phyloP scores from a whole-genome alignment of 2,113 vertebrate genomes.

The Sylvietta virens region DNA sequence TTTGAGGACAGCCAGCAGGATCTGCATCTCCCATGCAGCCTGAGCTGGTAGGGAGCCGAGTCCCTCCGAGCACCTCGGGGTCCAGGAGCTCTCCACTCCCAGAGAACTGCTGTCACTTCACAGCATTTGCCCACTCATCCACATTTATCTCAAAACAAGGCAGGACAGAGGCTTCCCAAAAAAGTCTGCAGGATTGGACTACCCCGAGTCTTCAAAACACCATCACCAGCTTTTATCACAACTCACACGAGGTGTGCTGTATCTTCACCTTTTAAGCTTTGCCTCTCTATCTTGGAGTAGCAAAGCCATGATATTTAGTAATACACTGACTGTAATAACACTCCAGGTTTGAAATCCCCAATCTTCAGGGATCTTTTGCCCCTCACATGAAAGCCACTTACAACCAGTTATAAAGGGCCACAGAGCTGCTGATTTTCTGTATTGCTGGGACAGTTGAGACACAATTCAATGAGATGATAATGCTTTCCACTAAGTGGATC shows the following conservation, averaged over 20 bases:
- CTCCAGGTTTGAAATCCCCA: not conserved
- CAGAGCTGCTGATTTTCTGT: not conserved
- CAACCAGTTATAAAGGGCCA: not conserved
- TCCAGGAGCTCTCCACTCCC: not conserved
- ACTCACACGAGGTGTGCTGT: not conserved
- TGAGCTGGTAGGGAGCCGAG: accelerated
- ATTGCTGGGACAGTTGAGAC: not conserved
- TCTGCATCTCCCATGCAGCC: not conserved
- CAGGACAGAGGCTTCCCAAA: not conserved
- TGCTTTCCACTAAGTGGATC: not conserved
- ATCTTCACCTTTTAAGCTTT: not conserved
- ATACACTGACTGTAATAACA: not conserved
- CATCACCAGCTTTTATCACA: not conserved
- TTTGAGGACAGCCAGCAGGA: not conserved
- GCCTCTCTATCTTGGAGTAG: not conserved
- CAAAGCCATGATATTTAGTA: not conserved
- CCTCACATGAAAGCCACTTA: not conserved
- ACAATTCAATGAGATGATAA: not conserved
- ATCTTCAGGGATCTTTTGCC: not conserved
- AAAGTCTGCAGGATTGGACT: not conserved
- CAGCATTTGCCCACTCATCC: not conserved
- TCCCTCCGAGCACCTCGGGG: accelerated
- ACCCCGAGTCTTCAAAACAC: not conserved
- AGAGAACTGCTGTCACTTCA: accelerated
- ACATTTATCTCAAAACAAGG: not conserved